Evolutionary conservation across 2,797 vertebrate species (phyloP), one percentile per base, ranked within the genome.

Genomic region (Syngnathus rostellatus): DNA sequence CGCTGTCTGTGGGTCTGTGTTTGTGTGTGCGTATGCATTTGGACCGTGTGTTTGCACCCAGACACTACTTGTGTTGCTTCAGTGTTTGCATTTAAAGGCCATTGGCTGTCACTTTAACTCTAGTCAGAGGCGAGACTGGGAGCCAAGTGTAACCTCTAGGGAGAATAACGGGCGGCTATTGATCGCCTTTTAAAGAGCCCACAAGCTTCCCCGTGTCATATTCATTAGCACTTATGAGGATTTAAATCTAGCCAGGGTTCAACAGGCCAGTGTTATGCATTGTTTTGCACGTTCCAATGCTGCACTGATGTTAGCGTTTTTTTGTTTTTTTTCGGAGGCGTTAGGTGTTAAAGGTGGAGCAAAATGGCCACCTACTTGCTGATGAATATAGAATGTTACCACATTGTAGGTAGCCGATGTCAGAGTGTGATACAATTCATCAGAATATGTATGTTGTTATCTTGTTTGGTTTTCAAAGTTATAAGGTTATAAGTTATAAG

Each of bases 191-290:
- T 86, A 90, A 86, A 89, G 84, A 79, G 85, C 79, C 77, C 79
- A 81, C 83, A 83, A 88, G 80, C 90, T 85, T 81, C 79, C 81
- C 85, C 72, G 65, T 85, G 72, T 84, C 72, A 74, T 85, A 85
- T 84, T 90, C 85, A 92, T 93, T 91, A 91, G 80, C 87, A 77
- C 77, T 83, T 90, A 86, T 79, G 77, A 89, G 85, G 79, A 86
- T 88, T 88, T 86, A 81, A 79, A 84, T 85, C 73, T 77, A 76
- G 82, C 76, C 63, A 62, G 76, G 85, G 78, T 85, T 84, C 87
- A 87, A 84, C 81, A 84, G 75, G 66, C 74, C 79, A 83, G 83
- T 82, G 75, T 86, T 85, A 77, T 19, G 23, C 2, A 25, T 37
- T 79, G 72, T 67, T 75, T 76, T 3, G 17, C 79, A 78, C 80